Base-by-base conservation (phyloP, 2,113 vertebrate genomes). In the Podilymbus podiceps region DNA sequence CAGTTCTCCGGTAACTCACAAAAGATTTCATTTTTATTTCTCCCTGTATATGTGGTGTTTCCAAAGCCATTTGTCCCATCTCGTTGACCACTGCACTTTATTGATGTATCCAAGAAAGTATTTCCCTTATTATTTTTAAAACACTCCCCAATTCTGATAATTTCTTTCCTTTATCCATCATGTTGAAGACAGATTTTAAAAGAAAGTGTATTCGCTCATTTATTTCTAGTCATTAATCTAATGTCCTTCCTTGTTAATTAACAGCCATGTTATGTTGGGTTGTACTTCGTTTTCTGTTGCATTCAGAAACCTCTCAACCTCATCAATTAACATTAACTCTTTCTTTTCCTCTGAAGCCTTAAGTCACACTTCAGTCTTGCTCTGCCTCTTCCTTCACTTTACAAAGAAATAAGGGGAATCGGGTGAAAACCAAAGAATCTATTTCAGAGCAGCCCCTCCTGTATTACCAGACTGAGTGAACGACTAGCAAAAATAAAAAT, bases 121-220 rank as follows among this genome's bases (percentile, higher is more conserved):
- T 6, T 76, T 68, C 10, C 35, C 11, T 44, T 7, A 19, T 16
- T 55, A n/a, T 42, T 88, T 93, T 18, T 0, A 9, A 58, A 59
- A 73, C 71, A 12, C 6, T 73, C 12, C 14, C 4, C 25, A 62
- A 0, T 6, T 27, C 8, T 12, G 25, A 1, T 40, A 7, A 12
- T 22, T 66, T 80, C 19, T 89, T 80, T 44, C 18, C 24, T 53
- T 67, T 82, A 63, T 7, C n/a, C 28, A 38, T 15, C 5, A 10
- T 0, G 0, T 12, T 56, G 42, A 81, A 49, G 17, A 38, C 3
- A 66, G 35, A 46, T 85, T 55, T 74, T 5, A 33, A 52, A 90
- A 52, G 4, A 15, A 40, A 71, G 24, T 14, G 15, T 14, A 33
- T 50, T 52, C 33, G 11, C 69, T 84, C 21, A 19, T 35, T 49